These are phyloP conservation scores for Chloroceryle inda DNA, from an alignment of 2,797 vertebrate genomes.

Conservation along the genomic window DNA sequence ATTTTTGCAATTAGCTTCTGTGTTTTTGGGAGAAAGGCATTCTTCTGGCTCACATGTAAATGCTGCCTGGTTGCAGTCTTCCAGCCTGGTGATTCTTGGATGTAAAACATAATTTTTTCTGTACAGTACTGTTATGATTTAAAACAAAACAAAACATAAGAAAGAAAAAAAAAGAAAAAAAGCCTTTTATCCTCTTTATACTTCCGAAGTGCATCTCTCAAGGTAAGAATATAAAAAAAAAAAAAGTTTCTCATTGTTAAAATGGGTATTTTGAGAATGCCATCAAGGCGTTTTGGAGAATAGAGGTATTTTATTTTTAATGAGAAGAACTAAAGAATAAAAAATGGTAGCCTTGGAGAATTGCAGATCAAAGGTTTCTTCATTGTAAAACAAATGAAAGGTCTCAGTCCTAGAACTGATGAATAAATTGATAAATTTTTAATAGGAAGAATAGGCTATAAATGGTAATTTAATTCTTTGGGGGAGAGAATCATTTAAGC, in stretches of 20 bases:
- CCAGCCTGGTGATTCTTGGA: slow-evolving; percentile 7
- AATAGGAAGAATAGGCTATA: slow-evolving; percentile 73
- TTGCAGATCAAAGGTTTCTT: slow-evolving; percentile 80
- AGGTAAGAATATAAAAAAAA: slow-evolving; percentile 46
- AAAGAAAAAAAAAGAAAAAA: too few relatives aligned
- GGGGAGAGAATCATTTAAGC: slow-evolving; percentile 74
- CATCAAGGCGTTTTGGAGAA: slow-evolving; percentile 76
- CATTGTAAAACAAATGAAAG: slow-evolving; percentile 81
- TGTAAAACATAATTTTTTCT: background rate
- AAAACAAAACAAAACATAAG: background rate
- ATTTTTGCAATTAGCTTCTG: slow-evolving; percentile 35
- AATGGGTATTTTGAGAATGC: slow-evolving; percentile 68
- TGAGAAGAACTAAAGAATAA: slow-evolving; percentile 81
- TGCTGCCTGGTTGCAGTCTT: slow-evolving; percentile 10
- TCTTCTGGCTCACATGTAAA: slow-evolving; percentile 47
- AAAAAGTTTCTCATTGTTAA: slow-evolving; percentile 69
- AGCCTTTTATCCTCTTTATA: background rate
- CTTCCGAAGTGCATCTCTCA: background rate
- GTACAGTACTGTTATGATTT: background rate
- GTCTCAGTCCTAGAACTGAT: slow-evolving; percentile 70
- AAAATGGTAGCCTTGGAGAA: slow-evolving; percentile 77
- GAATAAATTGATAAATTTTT: slow-evolving; percentile 84
- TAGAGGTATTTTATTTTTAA: slow-evolving; percentile 81
- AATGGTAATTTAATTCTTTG: slow-evolving; percentile 79
- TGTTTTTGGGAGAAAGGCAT: slow-evolving; percentile 17